Evolutionary conservation across 2,888 invertebrate species (phyloP).

Genomic region (Hydrotaea cyrtoneurina): DNA sequence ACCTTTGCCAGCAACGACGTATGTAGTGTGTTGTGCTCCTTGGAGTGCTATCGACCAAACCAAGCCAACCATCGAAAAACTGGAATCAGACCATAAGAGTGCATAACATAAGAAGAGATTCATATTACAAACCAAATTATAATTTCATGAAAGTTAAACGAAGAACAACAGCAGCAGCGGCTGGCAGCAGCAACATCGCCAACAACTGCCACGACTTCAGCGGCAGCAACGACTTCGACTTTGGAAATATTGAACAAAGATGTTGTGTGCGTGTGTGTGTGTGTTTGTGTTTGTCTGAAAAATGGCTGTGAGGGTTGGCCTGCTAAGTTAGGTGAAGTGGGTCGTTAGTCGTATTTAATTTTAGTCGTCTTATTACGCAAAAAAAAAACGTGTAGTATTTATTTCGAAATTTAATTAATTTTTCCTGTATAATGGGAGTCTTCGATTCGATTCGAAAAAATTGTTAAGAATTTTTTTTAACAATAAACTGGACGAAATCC

Average conservation of each 20-base stretch:
- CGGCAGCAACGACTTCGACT: conserved; percentile 53
- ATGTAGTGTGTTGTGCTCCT: conserved; percentile 15
- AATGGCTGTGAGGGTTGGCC: conserved; percentile 35
- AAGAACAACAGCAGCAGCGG: conserved; percentile 51
- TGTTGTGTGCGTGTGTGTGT: conserved; percentile 30
- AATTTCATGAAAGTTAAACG: conserved; percentile 79
- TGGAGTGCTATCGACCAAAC: conserved; percentile 36
- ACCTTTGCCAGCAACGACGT: conserved; percentile 23
- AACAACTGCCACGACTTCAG: conserved; percentile 57
- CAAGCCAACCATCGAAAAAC: conserved; percentile 31
- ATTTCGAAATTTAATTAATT: conserved; percentile 22
- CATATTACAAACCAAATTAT: conserved; percentile 78
- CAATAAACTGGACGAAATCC: no score
- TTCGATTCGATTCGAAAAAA: background rate
- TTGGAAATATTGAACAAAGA: conserved; percentile 38
- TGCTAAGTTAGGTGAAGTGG: conserved; percentile 27
- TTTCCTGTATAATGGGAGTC: background rate
- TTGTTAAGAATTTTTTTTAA: background rate
- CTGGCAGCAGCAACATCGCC: background rate
- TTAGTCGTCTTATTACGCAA: background rate
- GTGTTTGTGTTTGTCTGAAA: conserved; percentile 46
- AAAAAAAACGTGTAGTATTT: background rate
- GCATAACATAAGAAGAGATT: conserved; percentile 63
- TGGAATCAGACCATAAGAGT: conserved; percentile 14
- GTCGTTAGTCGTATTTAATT: conserved; percentile 19